Base-by-base conservation (phyloP, 1,140 invertebrate genomes). In the Hypsibius dujardini region DNA sequence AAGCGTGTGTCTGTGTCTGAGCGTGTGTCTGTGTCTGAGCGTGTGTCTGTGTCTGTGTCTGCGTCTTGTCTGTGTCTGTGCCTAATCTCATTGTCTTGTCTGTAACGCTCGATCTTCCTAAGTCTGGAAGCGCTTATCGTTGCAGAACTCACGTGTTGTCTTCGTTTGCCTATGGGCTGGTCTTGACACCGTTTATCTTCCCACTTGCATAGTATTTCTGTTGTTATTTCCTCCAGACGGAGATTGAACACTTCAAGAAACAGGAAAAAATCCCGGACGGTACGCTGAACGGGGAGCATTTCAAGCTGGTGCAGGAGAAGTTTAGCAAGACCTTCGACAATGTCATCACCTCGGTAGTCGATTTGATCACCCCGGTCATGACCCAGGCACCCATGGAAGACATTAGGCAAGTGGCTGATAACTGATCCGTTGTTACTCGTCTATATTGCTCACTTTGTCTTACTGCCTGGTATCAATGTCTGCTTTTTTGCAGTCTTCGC, bases 401-500 rank as follows among this genome's bases (percentile, higher is more conserved):
- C 62, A 67, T 67, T 42, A 67, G 62, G 62, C 45, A 67, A 67
- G 42, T 12, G 3, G n/a, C 50, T 56, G 7, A 3, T 67, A 3
- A 42, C 42, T 67, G 62, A 67, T 42, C 42, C 3, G 62, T 67
- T 14, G 62, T 42, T 67, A 42, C 3, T 56, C n/a, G 50, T 56
- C 50, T 56, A n/a, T n/a, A 7, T n/a, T 7, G 7, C n/a, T 56
- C n/a, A 7, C 3, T 7, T 67, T 67, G 62, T 42, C 3, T 67
- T 67, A 42, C 45, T 67, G 42, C n/a, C n/a, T n/a, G n/a, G n/a
- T n/a, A 56, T n/a, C 50, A 56, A 56, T 7, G 15, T 45, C 67
- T 75, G 42, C 59, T 72, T 71, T n/a, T 28, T 46, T 47, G 72
- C 74, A 92, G 91, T 45, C 89, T 92, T 1, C 88, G 92, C 75